phyloP scores from a whole-genome alignment of 1,140 invertebrate genomes.

The Ostrea edulis region DNA sequence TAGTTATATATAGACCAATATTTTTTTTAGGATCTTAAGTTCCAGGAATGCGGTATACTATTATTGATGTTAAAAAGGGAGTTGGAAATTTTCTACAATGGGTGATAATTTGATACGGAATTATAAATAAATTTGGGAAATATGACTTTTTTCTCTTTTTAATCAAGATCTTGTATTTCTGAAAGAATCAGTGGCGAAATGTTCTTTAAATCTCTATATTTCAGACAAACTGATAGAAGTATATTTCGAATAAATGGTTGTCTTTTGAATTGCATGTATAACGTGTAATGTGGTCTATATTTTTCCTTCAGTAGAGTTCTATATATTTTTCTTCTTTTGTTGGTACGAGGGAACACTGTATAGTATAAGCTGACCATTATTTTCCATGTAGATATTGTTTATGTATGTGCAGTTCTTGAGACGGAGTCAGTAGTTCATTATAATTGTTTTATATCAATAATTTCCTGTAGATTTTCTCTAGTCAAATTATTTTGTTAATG shows the following conservation, averaged over 20 bases:
- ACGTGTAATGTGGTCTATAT: not conserved
- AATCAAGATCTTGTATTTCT: not conserved
- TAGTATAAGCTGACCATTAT: not conserved
- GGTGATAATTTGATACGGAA: not conserved
- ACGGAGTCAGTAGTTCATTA: not conserved
- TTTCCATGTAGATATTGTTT: not conserved
- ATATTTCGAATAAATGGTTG: not conserved
- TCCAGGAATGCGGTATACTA: too few relatives aligned
- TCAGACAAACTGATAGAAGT: not conserved
- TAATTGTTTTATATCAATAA: slow-evolving; percentile 6
- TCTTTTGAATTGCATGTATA: not conserved
- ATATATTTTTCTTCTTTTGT: slow-evolving; percentile 10
- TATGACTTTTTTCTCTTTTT: not conserved
- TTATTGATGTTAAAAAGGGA: too few relatives aligned
- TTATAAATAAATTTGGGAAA: not conserved
- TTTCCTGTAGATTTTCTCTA: slow-evolving; percentile 27
- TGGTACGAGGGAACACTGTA: slow-evolving; percentile 25
- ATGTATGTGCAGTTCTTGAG: not conserved
- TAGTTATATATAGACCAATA: too few relatives aligned
- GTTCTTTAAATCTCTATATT: not conserved
- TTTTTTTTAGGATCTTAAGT: too few relatives aligned
- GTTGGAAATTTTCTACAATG: not conserved
- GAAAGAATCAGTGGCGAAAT: not conserved
- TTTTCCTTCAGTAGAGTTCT: not conserved
- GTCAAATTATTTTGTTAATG: slow-evolving; percentile 29